These are phyloP conservation scores for Berghia stephanieae DNA, from an alignment of 1,140 invertebrate genomes.

Conservation along the genomic window DNA sequence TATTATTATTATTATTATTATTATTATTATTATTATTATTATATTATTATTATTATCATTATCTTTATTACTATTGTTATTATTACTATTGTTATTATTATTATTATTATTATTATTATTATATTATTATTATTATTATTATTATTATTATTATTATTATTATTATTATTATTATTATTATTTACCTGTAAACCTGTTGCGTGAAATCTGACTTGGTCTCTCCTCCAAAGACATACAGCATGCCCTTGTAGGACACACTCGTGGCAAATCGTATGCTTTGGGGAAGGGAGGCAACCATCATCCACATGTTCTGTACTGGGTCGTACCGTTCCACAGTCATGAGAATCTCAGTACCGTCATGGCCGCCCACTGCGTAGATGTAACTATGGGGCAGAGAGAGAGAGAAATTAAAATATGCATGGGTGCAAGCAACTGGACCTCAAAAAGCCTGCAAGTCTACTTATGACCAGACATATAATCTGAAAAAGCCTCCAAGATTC, in stretches of 20 bases:
- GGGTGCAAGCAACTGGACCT: neutral
- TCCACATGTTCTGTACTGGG: constrained; percentile 58
- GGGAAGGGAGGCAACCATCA: constrained; percentile 52
- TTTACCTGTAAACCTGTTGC: constrained; percentile 55
- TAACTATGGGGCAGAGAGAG: neutral
- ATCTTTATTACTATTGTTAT: too few relatives aligned
- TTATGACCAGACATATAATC: too few relatives aligned
- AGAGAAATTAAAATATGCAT: neutral
- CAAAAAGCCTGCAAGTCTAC: too few relatives aligned
- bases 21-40: too few relatives aligned
- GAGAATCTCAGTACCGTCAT: constrained; percentile 56
- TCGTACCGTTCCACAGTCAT: constrained; percentile 59
- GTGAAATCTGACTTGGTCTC: constrained; percentile 51
- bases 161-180: too few relatives aligned
- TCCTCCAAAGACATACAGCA: constrained; percentile 61
- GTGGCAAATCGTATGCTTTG: constrained; percentile 57
- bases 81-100: too few relatives aligned
- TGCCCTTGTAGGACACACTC: constrained; percentile 55
- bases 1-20: too few relatives aligned
- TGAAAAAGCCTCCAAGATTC: too few relatives aligned
- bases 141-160: too few relatives aligned
- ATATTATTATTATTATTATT: too few relatives aligned
- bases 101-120: too few relatives aligned
- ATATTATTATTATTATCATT: too few relatives aligned
- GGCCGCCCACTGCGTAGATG: constrained; percentile 61